Evolutionary conservation across 2,888 invertebrate genomes (phyloP), one percentile per base, ranked within the genome.

Genomic region (Toxonevra muliebris): DNA sequence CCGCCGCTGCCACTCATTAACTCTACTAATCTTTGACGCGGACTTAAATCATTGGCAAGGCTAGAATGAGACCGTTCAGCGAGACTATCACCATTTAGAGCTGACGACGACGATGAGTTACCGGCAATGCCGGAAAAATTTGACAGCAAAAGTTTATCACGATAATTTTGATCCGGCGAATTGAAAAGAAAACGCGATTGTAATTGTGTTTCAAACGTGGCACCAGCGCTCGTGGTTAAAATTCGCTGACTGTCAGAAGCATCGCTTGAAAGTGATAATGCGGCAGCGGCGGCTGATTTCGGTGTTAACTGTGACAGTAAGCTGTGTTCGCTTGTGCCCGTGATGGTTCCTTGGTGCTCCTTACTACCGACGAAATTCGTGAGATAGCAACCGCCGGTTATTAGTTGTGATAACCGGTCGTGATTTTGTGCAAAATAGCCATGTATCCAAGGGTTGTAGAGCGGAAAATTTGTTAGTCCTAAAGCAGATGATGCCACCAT

Each of bases 361-460:
- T 43, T 13, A 48, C 64, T 52, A 8, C 40, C 45, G 10, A 55
- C 52, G 43, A 60, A 68, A 60, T 75, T 66, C 1, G 74, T 75
- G 57, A 81, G 69, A 66, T 78, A 80, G 61, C 78, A 74, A 40
- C 81, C 79, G 74, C 77, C 78, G 66, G 84, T 75, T 58, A 85
- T 79, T 15, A 85, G 71, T 71, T 85, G 85, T 53, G 81, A 78
- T 64, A 85, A 77, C 60, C 84, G 81, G 67, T 84, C 85, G 64
- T 84, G 84, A 58, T 83, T 83, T 71, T 85, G 85, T 59, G 81
- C 82, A 73, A 85, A 82, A 61, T 85, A 85, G 50, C 84, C 85
- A 66, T 84, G 84, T 61, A 85, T 76, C 85, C 85, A 85, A 54
- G 85, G 85, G 74, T 84, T 85, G 61, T 85, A 85, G 11, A 85